Evolutionary conservation across 2,888 invertebrate species (phyloP), one percentile per base, ranked within the genome.

Genomic region (Athripsodes cinereus): DNA sequence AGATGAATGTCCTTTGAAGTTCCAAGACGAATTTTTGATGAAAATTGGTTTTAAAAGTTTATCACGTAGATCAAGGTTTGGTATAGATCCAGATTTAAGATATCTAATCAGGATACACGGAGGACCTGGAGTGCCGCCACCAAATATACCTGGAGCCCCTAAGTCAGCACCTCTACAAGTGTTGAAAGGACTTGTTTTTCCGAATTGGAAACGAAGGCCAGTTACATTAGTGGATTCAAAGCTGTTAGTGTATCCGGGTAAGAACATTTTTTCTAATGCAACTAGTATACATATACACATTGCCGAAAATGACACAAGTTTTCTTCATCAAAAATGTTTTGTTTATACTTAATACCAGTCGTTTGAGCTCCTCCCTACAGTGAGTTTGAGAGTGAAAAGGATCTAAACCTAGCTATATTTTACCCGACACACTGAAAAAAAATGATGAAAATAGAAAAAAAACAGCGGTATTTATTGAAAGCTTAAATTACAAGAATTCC

Each of bases 101-200:
- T 80, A 83, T 70, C 74, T 81, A 59, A 69, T 85, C 60, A 76
- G 82, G 49, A 84, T 85, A 74, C 81, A 83, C 66, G 77, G 81
- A 10, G 85, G 84, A 8, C 84, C 84, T 19, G 74, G 80, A 20
- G 74, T 74, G 1, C 74, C 76, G 2, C 72, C 75, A 10, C 71
- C 77, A 44, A 81, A 74, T 35, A 47, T 57, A 5, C 55, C 60
- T 10, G 71, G 75, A 3, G 59, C 59, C 22, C 64, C 72, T 16
- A 69, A 70, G 31, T 78, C 82, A 54, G 76, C 81, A 22, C 81
- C 80, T 56, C 70, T 83, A 49, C 74, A 82, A 64, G 78, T 86
- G 49, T 71, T 86, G 52, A 86, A 86, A 69, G 85, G 85, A 49
- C 78, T 85, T 64, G 86, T 85, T 51, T 83, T 85, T 65, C 85